These are phyloP conservation scores for Meliscaeva auricollis DNA, from an alignment of 2,888 invertebrate genomes.

Conservation along the genomic window DNA sequence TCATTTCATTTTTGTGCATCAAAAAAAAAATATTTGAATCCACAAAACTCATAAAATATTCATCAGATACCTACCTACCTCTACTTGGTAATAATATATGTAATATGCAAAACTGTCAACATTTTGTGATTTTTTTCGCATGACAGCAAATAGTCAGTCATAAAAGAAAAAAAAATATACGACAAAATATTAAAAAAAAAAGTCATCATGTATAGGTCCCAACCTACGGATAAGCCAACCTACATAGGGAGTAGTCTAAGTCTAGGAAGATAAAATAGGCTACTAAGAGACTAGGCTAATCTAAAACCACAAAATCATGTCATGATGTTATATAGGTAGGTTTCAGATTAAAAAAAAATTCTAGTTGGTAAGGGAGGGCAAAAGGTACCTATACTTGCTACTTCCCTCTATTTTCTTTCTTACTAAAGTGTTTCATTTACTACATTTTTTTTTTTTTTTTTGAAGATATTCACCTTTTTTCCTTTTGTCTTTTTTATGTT, in stretches of 20 bases:
- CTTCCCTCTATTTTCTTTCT: not conserved
- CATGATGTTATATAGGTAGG: not conserved
- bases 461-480: conserved; percentile 76
- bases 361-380: too few species aligned
- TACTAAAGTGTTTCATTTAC: not conserved
- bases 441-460: conserved; percentile 21
- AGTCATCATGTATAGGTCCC: not conserved
- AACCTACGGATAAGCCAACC: too few species aligned
- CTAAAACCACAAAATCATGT: conserved; percentile 2
- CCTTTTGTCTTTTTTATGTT: conserved; percentile 76
- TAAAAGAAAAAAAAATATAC: not conserved
- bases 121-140: not conserved
- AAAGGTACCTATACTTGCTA: not conserved
- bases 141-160: not conserved
- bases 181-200: not conserved
- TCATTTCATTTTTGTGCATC: not conserved
- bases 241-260: too few species aligned
- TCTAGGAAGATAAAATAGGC: not conserved
- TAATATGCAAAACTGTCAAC: conserved; percentile 15
- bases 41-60: conserved; percentile 15
- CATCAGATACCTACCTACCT: not conserved
- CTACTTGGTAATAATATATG: not conserved
- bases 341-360: not conserved
- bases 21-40: not conserved
- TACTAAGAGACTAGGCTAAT: not conserved